phyloP scores from a whole-genome alignment of 2,797 vertebrate genomes.

The Ctenosaura bakeri region DNA sequence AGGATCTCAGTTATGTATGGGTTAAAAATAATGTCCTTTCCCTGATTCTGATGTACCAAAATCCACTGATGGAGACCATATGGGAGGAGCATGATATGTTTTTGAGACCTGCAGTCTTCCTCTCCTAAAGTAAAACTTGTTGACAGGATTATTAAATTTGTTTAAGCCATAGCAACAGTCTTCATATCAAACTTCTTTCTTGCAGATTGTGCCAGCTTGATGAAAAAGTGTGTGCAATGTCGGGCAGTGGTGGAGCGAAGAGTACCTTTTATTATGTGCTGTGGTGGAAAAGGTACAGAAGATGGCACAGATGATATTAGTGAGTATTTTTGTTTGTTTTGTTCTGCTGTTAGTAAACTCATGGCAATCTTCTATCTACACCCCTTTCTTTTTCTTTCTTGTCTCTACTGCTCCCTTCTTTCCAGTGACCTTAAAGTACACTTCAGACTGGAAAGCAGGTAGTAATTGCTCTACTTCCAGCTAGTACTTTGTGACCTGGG shows the following conservation, averaged over 20 bases:
- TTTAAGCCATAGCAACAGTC: background rate
- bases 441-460: background rate
- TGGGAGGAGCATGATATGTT: background rate
- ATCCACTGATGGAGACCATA: background rate
- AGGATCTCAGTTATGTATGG: too few relatives aligned
- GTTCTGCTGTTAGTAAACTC: background rate
- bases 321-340: slow-evolving; percentile 84
- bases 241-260: slow-evolving; percentile 96
- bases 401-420: slow-evolving; percentile 64
- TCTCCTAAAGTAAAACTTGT: background rate
- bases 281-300: slow-evolving; percentile 97
- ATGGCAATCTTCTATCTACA: background rate
- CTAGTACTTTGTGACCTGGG: background rate
- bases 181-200: slow-evolving; percentile 40
- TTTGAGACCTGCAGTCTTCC: background rate
- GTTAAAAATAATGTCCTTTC: background rate
- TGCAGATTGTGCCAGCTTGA: slow-evolving; percentile 97
- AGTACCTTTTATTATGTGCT: slow-evolving; percentile 96
- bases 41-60: background rate
- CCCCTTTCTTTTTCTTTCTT: slow-evolving; percentile 31
- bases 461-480: background rate
- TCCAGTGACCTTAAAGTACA: background rate
- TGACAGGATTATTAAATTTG: background rate
- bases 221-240: slow-evolving; percentile 99
- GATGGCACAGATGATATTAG: slow-evolving; percentile 96